Conservation (phyloP, 2,113 vertebrate genomes). For the Sapayoa aenigma region DNA sequence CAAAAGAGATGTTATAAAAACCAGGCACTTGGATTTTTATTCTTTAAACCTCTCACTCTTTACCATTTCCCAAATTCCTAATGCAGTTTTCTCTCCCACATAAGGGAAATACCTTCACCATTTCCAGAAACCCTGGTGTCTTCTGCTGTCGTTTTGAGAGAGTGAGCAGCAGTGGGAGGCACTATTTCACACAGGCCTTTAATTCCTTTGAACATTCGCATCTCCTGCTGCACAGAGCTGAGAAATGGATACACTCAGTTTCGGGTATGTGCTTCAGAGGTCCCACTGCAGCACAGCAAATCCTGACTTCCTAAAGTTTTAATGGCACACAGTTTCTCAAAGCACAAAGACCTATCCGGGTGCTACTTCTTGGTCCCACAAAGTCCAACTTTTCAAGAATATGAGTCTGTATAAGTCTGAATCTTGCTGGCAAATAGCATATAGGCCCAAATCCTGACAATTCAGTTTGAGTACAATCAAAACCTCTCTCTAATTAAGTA, state of each 20-base stretch:
- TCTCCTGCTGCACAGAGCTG: neutral
- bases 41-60: neutral
- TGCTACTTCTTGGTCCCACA: neutral
- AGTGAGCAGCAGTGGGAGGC: neutral
- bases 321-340: neutral
- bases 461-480: neutral
- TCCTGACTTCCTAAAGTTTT: neutral
- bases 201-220: neutral
- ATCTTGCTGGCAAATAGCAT: neutral
- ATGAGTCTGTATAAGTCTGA: neutral
- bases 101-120: neutral
- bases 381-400: neutral
- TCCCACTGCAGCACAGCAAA: neutral
- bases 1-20: neutral
- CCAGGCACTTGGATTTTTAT: neutral
- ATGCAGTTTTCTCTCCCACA: neutral
- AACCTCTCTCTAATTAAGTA: neutral
- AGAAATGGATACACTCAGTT: neutral
- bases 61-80: neutral
- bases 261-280: neutral
- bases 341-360: neutral
- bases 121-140: neutral
- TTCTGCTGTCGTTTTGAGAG: neutral
- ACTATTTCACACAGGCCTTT: neutral
- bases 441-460: neutral